Percentiles rank a stretch among this genome's conserved stretches.
Evolutionary conservation across 2,797 vertebrate species (phyloP).

Genomic region (Sebastes taczanowskii): DNA sequence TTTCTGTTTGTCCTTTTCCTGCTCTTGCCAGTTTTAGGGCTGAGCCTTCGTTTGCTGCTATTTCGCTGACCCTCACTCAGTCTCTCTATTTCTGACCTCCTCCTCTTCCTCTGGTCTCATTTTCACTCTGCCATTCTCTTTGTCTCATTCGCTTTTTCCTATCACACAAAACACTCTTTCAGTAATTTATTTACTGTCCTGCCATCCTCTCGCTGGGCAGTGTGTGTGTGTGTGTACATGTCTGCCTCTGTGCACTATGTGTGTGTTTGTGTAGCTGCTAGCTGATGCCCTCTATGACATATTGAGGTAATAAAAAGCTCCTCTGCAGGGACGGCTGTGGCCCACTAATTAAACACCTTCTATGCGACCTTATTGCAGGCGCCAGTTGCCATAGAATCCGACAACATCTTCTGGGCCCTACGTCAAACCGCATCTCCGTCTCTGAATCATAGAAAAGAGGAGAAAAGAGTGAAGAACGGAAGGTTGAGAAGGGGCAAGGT

Average conservation of each 20-base stretch:
- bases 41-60: constrained; percentile 25
- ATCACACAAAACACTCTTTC: neutral
- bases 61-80: constrained; percentile 31
- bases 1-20: constrained; percentile 46
- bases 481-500: constrained; percentile 64
- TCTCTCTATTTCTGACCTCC: constrained; percentile 1
- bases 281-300: constrained; percentile 78
- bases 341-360: constrained; percentile 86
- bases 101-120: neutral
- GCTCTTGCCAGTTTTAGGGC: constrained; percentile 19
- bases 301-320: constrained; percentile 85
- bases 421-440: constrained; percentile 72
- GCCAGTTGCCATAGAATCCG: constrained; percentile 73
- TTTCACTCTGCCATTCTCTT: neutral
- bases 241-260: neutral
- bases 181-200: neutral
- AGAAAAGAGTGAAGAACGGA: neutral
- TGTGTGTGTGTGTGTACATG: constrained; percentile 6
- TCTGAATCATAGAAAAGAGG: constrained; percentile 55
- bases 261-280: constrained; percentile 21
- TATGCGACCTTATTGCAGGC: constrained; percentile 75
- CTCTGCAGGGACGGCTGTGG: constrained; percentile 75
- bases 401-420: constrained; percentile 63
- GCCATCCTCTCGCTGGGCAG: neutral
- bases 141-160: constrained; percentile 10